Evolutionary conservation across 2,888 invertebrate genomes (phyloP).

Genomic region (Mechanitis mazaeus): DNA sequence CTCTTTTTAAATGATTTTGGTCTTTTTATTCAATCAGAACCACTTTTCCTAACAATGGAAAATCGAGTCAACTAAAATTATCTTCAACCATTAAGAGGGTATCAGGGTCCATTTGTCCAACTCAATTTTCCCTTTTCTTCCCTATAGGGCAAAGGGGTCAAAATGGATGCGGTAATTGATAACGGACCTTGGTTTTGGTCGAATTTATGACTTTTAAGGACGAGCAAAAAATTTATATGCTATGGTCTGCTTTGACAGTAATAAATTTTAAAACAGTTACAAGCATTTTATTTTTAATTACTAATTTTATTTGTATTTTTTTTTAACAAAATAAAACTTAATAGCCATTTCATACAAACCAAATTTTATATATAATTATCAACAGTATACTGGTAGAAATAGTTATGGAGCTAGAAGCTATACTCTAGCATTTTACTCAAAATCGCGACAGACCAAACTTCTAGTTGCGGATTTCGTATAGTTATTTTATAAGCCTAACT

Average conservation of each 20-base stretch:
- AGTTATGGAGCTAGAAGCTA: too few relatives aligned
- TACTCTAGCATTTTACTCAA: slow-evolving; percentile 16
- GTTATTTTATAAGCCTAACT: slow-evolving; percentile 32
- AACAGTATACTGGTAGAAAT: too few relatives aligned
- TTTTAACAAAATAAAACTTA: too few relatives aligned
- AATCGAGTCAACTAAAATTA: slow-evolving; percentile 36
- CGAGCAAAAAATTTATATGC: not conserved
- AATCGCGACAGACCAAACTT: slow-evolving; percentile 25
- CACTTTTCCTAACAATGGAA: slow-evolving; percentile 10
- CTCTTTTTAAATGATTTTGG: slow-evolving; percentile 6
- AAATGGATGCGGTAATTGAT: slow-evolving; percentile 39
- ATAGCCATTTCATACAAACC: too few relatives aligned
- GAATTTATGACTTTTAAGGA: slow-evolving; percentile 12
- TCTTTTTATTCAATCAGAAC: slow-evolving; percentile 13
- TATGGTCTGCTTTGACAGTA: too few relatives aligned
- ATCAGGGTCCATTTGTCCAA: slow-evolving; percentile 46
- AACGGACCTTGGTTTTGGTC: slow-evolving; percentile 25
- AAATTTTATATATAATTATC: too few relatives aligned
- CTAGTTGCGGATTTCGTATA: slow-evolving; percentile 33
- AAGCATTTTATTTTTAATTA: too few relatives aligned
- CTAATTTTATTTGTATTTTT: too few relatives aligned
- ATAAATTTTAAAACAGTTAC: too few relatives aligned
- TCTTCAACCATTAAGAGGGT: slow-evolving; percentile 46
- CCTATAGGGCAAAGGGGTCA: slow-evolving; percentile 29
- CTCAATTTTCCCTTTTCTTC: slow-evolving; percentile 39